Conservation (phyloP, 2,113 vertebrate species). For the Ceuthmochares aereus region DNA sequence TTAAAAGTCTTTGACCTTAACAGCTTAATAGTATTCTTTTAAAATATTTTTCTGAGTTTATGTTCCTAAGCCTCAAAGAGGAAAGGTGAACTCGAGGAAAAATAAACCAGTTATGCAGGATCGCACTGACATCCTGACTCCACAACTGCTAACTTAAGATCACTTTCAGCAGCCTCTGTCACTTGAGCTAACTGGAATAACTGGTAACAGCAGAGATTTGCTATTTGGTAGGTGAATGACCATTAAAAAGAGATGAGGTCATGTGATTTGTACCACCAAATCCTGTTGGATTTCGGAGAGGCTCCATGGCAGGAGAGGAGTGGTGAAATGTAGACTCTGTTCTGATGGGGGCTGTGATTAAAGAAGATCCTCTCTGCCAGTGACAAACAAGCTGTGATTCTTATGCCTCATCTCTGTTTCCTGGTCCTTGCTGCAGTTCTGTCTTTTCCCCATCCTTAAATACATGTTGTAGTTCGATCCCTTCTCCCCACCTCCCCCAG, state of each 20-base stretch:
- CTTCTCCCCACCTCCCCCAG: background rate
- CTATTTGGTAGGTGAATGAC: background rate
- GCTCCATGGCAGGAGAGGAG: background rate
- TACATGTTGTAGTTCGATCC: background rate
- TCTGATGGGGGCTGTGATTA: background rate
- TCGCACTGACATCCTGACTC: background rate
- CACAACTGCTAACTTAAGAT: constrained; percentile 21
- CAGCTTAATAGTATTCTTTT: background rate
- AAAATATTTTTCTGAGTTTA: constrained; percentile 34
- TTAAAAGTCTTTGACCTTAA: constrained; percentile 21
- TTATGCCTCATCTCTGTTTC: background rate
- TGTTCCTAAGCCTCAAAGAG: constrained; percentile 6
- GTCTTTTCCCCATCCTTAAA: background rate
- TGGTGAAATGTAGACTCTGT: background rate
- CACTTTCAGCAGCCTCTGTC: constrained; percentile 7
- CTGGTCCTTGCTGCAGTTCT: background rate
- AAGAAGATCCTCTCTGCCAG: background rate
- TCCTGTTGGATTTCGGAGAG: background rate
- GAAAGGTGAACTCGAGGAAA: background rate
- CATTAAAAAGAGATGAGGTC: constrained; percentile 7
- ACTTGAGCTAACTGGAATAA: constrained; percentile 35
- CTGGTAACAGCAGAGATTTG: constrained; percentile 19
- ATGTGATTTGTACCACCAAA: background rate
- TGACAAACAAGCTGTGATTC: background rate
- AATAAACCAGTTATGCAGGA: constrained; percentile 9